A percentile compares a stretch with the other conserved stretches of the same genome.
Conservation (phyloP, 2,113 vertebrate genomes). For the Pimephales promelas region DNA sequence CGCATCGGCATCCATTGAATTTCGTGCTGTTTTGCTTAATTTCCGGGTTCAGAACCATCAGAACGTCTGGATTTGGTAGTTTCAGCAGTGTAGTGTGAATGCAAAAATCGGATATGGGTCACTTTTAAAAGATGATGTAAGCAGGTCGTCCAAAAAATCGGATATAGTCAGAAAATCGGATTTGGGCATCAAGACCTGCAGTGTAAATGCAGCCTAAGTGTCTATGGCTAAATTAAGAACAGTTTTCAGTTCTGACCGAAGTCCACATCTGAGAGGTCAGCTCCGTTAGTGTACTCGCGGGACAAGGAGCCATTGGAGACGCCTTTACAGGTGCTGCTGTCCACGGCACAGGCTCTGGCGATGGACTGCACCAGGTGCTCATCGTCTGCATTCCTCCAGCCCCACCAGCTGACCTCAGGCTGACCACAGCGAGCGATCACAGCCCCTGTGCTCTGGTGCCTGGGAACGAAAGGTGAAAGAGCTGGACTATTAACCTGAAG, state of each 20-base stretch:
- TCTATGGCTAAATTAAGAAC: background rate
- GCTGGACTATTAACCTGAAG: background rate
- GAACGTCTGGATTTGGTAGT: too few relatives aligned
- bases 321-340: slow-evolving; percentile 77
- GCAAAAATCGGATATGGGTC: too few relatives aligned
- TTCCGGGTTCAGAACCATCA: too few relatives aligned
- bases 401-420: slow-evolving; percentile 99
- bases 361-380: slow-evolving; percentile 96
- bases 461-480: slow-evolving; percentile 47
- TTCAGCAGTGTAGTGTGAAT: too few relatives aligned
- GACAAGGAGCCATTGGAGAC: slow-evolving; percentile 77
- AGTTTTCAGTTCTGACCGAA: slow-evolving; percentile 77
- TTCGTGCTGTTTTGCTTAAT: too few relatives aligned
- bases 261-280: slow-evolving; percentile 88
- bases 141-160: too few relatives aligned
- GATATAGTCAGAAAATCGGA: too few relatives aligned
- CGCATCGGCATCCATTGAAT: too few relatives aligned
- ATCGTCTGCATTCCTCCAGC: slow-evolving; percentile 95
- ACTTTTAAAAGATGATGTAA: too few relatives aligned
- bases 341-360: slow-evolving; percentile 92
- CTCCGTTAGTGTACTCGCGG: slow-evolving; percentile 79
- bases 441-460: slow-evolving; percentile 92
- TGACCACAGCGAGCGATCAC: slow-evolving; percentile 96
- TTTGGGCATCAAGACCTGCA: too few relatives aligned
- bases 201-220: too few relatives aligned